These are phyloP conservation scores for Ailurus styani DNA, from an alignment of 2,113 vertebrate species.

Conservation along the genomic window DNA sequence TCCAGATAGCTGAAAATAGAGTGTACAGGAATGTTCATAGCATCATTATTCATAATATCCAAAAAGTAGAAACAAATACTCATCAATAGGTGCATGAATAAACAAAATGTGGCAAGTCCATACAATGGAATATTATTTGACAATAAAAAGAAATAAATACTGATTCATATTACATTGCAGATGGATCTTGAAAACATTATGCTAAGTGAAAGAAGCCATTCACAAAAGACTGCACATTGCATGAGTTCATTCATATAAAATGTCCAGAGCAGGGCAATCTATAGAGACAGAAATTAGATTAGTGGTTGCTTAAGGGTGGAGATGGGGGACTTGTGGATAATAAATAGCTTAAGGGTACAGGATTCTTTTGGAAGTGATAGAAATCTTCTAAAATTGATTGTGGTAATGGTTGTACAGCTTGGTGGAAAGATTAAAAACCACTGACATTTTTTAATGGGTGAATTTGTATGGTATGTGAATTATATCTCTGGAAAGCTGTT, in stretches of 20 bases:
- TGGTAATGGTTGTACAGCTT: background rate
- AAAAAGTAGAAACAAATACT: background rate
- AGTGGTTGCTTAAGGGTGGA: background rate
- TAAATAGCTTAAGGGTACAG: background rate
- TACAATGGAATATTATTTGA: background rate
- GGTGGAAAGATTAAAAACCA: background rate
- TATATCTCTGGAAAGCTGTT: background rate
- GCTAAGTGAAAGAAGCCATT: background rate
- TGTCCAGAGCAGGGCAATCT: background rate
- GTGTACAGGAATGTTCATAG: background rate
- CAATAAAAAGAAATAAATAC: background rate
- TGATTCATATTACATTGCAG: background rate
- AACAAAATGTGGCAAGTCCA: background rate
- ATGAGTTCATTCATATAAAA: background rate
- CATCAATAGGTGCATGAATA: background rate
- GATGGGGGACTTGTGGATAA: background rate
- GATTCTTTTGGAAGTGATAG: slow-evolving; percentile 14
- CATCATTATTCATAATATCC: background rate
- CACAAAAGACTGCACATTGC: background rate
- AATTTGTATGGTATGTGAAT: background rate
- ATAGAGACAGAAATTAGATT: background rate
- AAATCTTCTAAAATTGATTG: slow-evolving; percentile 5
- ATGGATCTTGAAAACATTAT: background rate
- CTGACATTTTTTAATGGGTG: background rate
- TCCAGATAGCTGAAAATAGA: background rate